phyloP scores from a whole-genome alignment of 2,113 vertebrate species.

The Ciconia maguari region DNA sequence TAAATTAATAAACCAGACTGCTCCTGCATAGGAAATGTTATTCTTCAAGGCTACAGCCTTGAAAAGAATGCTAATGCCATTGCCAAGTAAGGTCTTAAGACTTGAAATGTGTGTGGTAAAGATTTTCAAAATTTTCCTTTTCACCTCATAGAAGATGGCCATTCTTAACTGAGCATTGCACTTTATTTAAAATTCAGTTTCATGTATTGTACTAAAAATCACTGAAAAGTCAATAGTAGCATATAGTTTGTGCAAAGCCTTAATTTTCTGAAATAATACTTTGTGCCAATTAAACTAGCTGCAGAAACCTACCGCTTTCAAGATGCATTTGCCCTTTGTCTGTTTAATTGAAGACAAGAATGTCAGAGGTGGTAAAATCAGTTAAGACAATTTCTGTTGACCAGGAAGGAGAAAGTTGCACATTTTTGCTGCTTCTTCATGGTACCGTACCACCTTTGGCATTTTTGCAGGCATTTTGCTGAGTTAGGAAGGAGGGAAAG shows the following conservation, averaged over 20 bases:
- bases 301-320: background rate
- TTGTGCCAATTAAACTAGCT: background rate
- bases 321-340: background rate
- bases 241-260: background rate
- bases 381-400: background rate
- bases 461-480: background rate
- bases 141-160: background rate
- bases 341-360: background rate
- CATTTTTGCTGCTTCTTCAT: background rate
- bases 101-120: background rate
- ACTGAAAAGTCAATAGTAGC: background rate
- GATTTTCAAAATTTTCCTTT: background rate
- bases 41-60: background rate
- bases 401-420: background rate
- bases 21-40: background rate
- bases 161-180: background rate
- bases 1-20: background rate
- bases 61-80: background rate
- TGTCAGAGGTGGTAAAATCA: background rate
- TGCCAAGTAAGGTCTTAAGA: background rate
- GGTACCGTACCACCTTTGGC: background rate
- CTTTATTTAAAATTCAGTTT: background rate
- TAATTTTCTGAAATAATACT: background rate
- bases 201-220: background rate
- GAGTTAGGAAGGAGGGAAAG: background rate